Evolutionary conservation across 2,113 vertebrate species (phyloP).

Genomic region (Felis catus): DNA sequence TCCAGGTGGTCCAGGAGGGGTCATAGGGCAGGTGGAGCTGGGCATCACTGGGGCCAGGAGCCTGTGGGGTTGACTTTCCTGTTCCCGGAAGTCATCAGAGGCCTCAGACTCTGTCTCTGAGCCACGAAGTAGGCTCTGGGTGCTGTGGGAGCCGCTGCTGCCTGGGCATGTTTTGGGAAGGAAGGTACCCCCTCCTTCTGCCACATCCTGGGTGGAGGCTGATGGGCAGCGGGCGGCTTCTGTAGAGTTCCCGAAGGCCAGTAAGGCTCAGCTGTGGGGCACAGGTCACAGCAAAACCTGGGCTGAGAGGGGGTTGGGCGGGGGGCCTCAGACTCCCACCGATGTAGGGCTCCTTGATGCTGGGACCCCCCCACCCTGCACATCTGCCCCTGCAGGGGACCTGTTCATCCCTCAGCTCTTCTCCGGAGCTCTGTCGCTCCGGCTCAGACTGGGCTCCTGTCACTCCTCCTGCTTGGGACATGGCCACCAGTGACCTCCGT

Average conservation of each 20-base stretch:
- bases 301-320: not conserved
- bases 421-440: not conserved
- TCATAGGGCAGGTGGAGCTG: not conserved
- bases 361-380: not conserved
- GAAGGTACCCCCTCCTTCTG: not conserved
- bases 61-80: not conserved
- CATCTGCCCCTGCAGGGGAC: not conserved
- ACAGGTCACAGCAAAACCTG: not conserved
- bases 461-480: fast-evolving
- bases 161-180: not conserved
- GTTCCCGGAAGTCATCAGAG: not conserved
- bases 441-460: not conserved
- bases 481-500: fast-evolving
- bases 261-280: not conserved
- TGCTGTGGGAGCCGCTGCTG: not conserved
- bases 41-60: not conserved
- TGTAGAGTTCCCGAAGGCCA: not conserved
- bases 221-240: not conserved
- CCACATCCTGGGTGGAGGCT: not conserved
- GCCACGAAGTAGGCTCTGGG: not conserved
- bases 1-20: not conserved
- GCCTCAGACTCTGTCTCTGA: not conserved
- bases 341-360: not conserved
- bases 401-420: not conserved
- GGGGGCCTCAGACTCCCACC: not conserved